Base-by-base conservation (phyloP, 2,797 vertebrate species). In the Apogon hyalosoma region DNA sequence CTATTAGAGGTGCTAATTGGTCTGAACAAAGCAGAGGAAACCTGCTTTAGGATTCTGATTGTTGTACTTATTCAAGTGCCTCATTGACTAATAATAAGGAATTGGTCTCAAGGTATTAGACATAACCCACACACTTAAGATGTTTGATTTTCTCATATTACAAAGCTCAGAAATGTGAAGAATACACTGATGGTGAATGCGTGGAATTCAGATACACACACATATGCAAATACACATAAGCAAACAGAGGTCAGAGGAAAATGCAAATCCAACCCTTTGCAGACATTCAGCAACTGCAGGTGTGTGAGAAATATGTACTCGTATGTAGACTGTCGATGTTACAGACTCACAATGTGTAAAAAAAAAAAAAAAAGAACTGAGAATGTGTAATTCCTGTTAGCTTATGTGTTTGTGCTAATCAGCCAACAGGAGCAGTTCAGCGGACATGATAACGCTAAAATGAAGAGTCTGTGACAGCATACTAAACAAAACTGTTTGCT, bases 1-100 rank as follows among this genome's bases (percentile, higher is more conserved):
- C 62, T 52, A 39, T 70, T 70, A 43, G 19, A 57, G 66, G 16
- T 21, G 2, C 54, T 85, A 73, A 88, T 85, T 63, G 50, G 56
- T 60, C 43, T 54, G 65, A 61, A 72, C 47, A 63, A 45, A 67
- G 57, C 39, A 10, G 36, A 66, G 60, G 40, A 62, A 73, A 53
- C 40, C 55, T 69, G 58, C 63, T 59, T 13, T 19, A 24, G 68
- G 46, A 66, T 40, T 46, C 68, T 54, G 53, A 31, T 73, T 60
- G 73, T 61, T 74, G 24, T 75, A 64, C 59, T 28, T 54, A 56
- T 68, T 79, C 40, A 74, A 78, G 73, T 51, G 52, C 47, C 60
- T 59, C 50, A 36, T 39, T 61, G 50, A 61, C 53, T 47, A 62
- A 73, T 36, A 0, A 55, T 59, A 47, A 69, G 56, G 24, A 59